phyloP scores from a whole-genome alignment of 2,888 invertebrate genomes.

The Xiphydria camelus region DNA sequence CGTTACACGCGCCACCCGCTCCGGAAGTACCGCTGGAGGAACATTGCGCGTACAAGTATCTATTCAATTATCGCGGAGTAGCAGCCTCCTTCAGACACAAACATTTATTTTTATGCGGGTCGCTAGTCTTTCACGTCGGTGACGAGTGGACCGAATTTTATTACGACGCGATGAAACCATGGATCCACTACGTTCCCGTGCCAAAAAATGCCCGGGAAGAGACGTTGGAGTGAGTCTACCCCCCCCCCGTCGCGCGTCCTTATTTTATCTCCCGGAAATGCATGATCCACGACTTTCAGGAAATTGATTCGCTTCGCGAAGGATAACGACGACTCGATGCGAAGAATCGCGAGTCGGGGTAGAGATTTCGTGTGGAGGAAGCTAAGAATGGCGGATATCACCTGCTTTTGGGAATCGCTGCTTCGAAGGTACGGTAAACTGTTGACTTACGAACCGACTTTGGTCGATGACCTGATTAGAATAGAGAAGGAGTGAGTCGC shows the following conservation, averaged over 20 bases:
- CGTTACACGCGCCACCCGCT: slow-evolving; percentile 81
- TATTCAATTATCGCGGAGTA: slow-evolving; percentile 96
- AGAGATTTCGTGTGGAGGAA: slow-evolving; percentile 82
- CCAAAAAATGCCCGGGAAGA: slow-evolving; percentile 65
- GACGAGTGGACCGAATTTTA: slow-evolving; percentile 95
- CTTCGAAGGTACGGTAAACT: slow-evolving; percentile 75
- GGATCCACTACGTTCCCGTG: slow-evolving; percentile 95
- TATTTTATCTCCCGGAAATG: no score
- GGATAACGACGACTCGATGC: slow-evolving; percentile 73
- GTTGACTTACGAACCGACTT: slow-evolving; percentile 67
- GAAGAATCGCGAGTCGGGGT: slow-evolving; percentile 81
- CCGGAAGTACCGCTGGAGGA: slow-evolving; percentile 85
- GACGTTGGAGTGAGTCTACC: no score
- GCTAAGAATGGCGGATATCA: slow-evolving; percentile 78
- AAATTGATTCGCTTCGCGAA: slow-evolving; percentile 75
- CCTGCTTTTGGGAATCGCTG: slow-evolving; percentile 85
- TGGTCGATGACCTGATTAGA: slow-evolving; percentile 65
- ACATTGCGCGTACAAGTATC: slow-evolving; percentile 90
- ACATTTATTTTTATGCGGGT: slow-evolving; percentile 90
- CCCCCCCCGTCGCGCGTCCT: no score
- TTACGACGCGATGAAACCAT: slow-evolving; percentile 86
- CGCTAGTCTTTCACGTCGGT: slow-evolving; percentile 92
- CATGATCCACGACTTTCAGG: slow-evolving; percentile 52
- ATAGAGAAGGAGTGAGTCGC: slow-evolving; percentile 48
- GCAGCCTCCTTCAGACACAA: slow-evolving; percentile 97